Base-by-base conservation (phyloP, 1,140 invertebrate genomes). In the Gonioctena quinquepunctata region DNA sequence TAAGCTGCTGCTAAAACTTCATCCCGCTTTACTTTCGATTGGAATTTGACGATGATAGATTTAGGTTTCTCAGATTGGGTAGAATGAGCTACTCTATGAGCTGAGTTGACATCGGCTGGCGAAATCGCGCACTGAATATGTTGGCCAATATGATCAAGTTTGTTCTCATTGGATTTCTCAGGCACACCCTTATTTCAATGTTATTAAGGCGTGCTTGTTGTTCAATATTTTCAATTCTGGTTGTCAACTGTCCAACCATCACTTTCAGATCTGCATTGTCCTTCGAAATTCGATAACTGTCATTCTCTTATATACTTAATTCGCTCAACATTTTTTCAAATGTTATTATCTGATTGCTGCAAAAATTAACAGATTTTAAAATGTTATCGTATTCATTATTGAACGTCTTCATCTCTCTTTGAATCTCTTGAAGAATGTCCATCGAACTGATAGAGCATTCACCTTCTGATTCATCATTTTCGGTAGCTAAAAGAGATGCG, bases 201-300 rank as follows among this genome's bases (percentile, higher is more conserved):
- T 50, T 50, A 50, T 50, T 50, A n/a, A 50, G 49, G 49, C 49
- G 49, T 19, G 49, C 49, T 5, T n/a, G 49, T 50, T 50, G 49
- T 50, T 50, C 49, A 50, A 50, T 50, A 50, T 50, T 50, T 16
- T 50, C n/a, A n/a, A 50, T 50, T n/a, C 49, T 50, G 49, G 49
- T 50, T 50, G 49, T 50, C 49, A 50, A 50, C n/a, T 50, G 49
- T 50, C 49, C 49, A 50, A n/a, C n/a, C n/a, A n/a, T n/a, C 49
- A 50, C 3, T n/a, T 50, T 50, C 49, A 42, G 33, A 42, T 42
- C 33, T n/a, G 33, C 6, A 42, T 42, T 42, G 6, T 42, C 33
- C 33, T 42, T 42, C 33, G 33, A 42, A 6, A 42, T n/a, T 50
- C 49, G 4, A 50, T 50, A 16, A 50, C n/a, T 6, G 49, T n/a